Evolutionary conservation across 2,113 vertebrate species (phyloP).

Genomic region (Trochalopteron elliotii): DNA sequence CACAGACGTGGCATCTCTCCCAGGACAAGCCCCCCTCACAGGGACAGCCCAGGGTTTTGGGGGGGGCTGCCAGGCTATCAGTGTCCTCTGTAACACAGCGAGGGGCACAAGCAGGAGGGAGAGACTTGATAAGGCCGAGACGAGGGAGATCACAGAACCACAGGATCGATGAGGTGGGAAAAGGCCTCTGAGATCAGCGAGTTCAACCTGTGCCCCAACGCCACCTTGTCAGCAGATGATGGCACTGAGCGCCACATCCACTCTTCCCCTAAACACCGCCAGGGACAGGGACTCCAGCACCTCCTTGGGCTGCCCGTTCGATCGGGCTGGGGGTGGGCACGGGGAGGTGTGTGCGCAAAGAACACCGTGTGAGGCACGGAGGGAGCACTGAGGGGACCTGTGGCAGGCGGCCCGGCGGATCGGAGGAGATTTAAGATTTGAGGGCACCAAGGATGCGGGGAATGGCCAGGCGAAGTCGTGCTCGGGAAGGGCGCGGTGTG

Average conservation of each 20-base stretch:
- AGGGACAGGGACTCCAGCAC: too few relatives aligned
- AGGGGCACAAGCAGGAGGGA: fast-evolving
- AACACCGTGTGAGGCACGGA: not conserved
- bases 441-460: not conserved
- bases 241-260: not conserved
- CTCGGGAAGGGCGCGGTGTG: not conserved
- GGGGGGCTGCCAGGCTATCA: not conserved
- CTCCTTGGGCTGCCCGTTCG: too few relatives aligned
- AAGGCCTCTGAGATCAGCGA: not conserved
- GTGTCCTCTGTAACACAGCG: fast-evolving
- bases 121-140: too few relatives aligned
- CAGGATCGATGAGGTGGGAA: not conserved
- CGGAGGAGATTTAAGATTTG: too few relatives aligned
- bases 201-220: not conserved
- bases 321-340: fast-evolving
- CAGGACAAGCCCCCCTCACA: not conserved
- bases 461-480: not conserved
- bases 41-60: not conserved
- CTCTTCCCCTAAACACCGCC: not conserved
- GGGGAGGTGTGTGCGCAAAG: not conserved
- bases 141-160: not conserved
- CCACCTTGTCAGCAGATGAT: not conserved
- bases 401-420: not conserved
- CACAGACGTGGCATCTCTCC: fast-evolving
- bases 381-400: not conserved